Evolutionary conservation across 1,140 invertebrate genomes (phyloP).

Genomic region (Plodia interpunctella): DNA sequence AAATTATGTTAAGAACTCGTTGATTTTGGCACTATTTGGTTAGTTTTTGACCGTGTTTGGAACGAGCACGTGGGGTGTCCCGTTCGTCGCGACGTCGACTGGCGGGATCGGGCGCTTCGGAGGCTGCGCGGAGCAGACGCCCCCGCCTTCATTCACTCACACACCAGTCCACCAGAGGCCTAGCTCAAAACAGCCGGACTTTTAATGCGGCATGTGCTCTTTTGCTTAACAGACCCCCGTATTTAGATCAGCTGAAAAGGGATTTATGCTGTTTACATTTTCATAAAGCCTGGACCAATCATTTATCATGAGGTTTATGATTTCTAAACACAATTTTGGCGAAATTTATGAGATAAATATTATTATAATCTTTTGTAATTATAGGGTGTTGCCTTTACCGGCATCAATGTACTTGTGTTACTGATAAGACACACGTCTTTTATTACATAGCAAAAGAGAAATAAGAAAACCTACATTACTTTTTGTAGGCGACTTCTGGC

Average conservation of each 20-base stretch:
- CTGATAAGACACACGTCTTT: too few relatives aligned
- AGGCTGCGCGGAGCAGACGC: slow-evolving; percentile 59
- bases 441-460: too few relatives aligned
- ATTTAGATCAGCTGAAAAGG: slow-evolving; percentile 28
- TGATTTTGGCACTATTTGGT: slow-evolving; percentile 54
- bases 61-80: slow-evolving; percentile 43
- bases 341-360: background rate
- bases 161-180: slow-evolving; percentile 47
- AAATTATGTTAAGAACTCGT: slow-evolving; percentile 47
- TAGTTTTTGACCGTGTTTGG: slow-evolving; percentile 30
- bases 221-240: slow-evolving; percentile 43
- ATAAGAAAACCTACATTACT: too few relatives aligned
- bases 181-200: slow-evolving; percentile 67
- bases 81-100: slow-evolving; percentile 62
- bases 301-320: background rate
- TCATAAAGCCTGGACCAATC: slow-evolving; percentile 6
- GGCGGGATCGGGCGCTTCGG: slow-evolving; percentile 50
- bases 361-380: background rate
- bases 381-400: background rate
- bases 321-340: background rate
- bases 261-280: slow-evolving; percentile 23
- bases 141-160: slow-evolving; percentile 69
- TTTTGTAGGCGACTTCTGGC: too few relatives aligned
- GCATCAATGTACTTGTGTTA: background rate
- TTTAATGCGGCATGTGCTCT: slow-evolving; percentile 66